Evolutionary conservation across 2,113 vertebrate species (phyloP).

Genomic region (Amblyopsis rosae): DNA sequence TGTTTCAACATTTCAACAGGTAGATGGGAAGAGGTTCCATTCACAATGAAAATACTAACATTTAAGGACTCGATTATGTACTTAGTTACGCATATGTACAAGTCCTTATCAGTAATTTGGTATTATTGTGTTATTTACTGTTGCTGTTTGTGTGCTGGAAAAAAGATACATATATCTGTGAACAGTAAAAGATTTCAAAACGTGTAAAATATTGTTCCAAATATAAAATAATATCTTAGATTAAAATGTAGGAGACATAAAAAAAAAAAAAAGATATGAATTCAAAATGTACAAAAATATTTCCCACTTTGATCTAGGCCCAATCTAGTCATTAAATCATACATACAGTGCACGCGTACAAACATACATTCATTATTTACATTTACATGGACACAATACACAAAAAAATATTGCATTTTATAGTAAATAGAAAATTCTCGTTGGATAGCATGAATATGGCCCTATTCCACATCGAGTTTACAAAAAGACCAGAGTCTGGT

Average conservation of each 20-base stretch:
- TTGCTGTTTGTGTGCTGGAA: background rate
- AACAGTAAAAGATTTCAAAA: background rate
- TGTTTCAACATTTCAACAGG: constrained; percentile 25
- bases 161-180: background rate
- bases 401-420: too few species aligned
- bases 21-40: constrained; percentile 53
- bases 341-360: constrained; percentile 5
- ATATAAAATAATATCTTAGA: background rate
- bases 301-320: constrained; percentile 49
- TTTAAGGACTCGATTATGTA: constrained; percentile 53
- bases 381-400: background rate
- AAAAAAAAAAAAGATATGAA: background rate
- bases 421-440: too few species aligned
- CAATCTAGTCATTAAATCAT: constrained; percentile 38
- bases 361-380: background rate
- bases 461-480: too few species aligned
- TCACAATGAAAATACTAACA: constrained; percentile 58
- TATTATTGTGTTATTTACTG: constrained; percentile 28
- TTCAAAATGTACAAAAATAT: constrained; percentile 22
- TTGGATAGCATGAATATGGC: too few species aligned
- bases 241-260: constrained; percentile 19
- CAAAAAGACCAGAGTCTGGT: too few species aligned
- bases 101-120: constrained; percentile 59
- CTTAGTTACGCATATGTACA: constrained; percentile 75
- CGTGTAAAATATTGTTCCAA: background rate